phyloP scores from a whole-genome alignment of 2,113 vertebrate species.

The Blennius ocellaris region DNA sequence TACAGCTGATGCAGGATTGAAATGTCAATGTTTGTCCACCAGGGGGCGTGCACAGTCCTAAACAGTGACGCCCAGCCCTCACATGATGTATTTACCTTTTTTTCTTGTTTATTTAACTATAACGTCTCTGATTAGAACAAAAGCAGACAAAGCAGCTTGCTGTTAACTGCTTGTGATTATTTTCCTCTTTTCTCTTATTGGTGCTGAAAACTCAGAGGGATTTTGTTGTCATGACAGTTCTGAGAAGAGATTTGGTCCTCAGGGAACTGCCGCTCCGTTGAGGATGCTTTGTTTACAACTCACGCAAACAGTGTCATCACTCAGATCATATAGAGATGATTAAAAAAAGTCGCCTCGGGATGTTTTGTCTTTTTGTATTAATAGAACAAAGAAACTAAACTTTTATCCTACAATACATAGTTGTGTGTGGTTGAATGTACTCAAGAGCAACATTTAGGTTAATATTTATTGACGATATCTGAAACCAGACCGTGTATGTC shows the following conservation, averaged over 20 bases:
- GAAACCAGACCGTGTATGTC: too few relatives aligned
- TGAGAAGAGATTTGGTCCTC: neutral
- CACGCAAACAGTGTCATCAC: neutral
- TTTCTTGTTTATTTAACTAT: neutral
- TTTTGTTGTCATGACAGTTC: neutral
- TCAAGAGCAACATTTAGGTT: too few relatives aligned
- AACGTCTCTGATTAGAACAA: too few relatives aligned
- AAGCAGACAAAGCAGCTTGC: neutral
- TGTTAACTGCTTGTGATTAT: neutral
- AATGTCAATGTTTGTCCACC: constrained; percentile 16
- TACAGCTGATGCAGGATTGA: constrained; percentile 37
- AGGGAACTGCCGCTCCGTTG: neutral
- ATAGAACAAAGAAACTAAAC: too few relatives aligned
- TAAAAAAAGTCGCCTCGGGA: neutral
- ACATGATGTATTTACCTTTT: neutral
- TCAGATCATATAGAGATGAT: neutral
- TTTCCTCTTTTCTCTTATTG: too few relatives aligned
- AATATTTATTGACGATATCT: too few relatives aligned
- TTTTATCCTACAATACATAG: too few relatives aligned
- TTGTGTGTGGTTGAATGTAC: too few relatives aligned
- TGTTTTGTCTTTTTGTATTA: neutral
- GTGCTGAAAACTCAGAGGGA: neutral
- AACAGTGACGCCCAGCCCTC: neutral
- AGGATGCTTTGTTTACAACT: neutral
- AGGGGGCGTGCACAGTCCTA: constrained; percentile 25